Evolutionary conservation across 2,888 invertebrate genomes (phyloP), one percentile per base, ranked within the genome.

Genomic region (Watsonalla cultraria): DNA sequence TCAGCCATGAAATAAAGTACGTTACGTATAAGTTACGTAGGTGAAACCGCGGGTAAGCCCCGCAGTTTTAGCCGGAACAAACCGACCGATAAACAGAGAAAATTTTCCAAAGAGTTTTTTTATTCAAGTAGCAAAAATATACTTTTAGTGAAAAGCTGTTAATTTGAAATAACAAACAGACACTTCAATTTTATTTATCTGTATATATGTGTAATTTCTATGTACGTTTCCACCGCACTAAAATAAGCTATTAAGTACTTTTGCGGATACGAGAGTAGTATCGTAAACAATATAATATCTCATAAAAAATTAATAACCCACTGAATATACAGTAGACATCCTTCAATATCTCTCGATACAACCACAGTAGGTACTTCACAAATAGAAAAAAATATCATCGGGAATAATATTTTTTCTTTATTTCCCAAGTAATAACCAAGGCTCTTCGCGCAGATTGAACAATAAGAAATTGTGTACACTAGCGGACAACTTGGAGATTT

Each of bases 371-470:
- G 42, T 51, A 14, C 45, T 51, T 47, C 42, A 42, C 24, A 45
- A 42, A 8, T 45, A 54, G 47, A 51, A 51, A 46, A 42, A 37
- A 42, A 42, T 42, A 42, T 42, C 42, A 11, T 11, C 42, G 11
- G 11, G 42, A 11, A 11, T 11, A 42, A 11, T 8, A 13, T 5
- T 34, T 51, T 35, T 7, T 13, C 34, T 35, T 42, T 50, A 57
- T 54, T 35, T 37, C 42, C 11, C 42, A 35, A 50, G 45, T 34
- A 45, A 54, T 46, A 55, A 53, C 49, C 55, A 13, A 55, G 55
- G 42, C 65, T 60, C 60, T 59, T 55, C 54, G 35, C 8, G 39
- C 42, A 34, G 52, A 59, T 63, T 58, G 60, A 57, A 67, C 60
- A 57, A 65, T 55, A 64, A 42, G 42, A 42, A 8, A 42, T 42